Percentiles rank a stretch among this genome's conserved stretches.
Evolutionary conservation across 1,140 invertebrate species (phyloP).

Genomic region (Lepidotrigona ventralis): DNA sequence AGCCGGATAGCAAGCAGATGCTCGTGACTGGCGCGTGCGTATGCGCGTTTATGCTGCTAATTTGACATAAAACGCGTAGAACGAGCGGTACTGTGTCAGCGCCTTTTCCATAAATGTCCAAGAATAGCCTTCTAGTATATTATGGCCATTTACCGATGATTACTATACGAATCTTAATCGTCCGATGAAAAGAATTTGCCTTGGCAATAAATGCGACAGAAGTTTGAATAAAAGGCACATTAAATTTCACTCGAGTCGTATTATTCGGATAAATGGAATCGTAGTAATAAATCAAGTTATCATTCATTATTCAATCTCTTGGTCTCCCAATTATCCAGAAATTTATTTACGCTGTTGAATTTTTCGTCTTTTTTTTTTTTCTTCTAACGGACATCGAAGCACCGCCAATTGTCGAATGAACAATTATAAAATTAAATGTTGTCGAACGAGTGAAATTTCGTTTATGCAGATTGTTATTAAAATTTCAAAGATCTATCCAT

Average conservation of each 20-base stretch:
- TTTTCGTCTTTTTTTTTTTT: not conserved
- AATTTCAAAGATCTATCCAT: not conserved
- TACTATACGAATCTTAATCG: not conserved
- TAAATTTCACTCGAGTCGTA: not conserved
- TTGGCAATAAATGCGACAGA: not conserved
- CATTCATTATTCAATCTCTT: too few relatives aligned
- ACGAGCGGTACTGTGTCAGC: slow-evolving; percentile 8
- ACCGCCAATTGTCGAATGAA: not conserved
- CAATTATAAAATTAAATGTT: not conserved
- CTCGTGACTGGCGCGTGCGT: slow-evolving; percentile 53
- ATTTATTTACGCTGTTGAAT: not conserved
- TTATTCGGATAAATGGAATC: not conserved
- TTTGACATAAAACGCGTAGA: slow-evolving; percentile 37
- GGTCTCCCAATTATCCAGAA: not conserved
- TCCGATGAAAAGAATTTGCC: not conserved
- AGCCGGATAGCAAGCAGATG: slow-evolving; percentile 72
- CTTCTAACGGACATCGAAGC: not conserved
- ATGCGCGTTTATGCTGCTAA: slow-evolving; percentile 38
- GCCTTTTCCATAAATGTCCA: slow-evolving; percentile 3
- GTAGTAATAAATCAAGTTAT: not conserved
- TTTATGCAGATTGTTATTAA: not conserved
- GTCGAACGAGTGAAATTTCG: not conserved
- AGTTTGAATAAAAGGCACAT: not conserved
- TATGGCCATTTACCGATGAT: not conserved
- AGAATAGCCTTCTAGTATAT: not conserved